phyloP scores from a whole-genome alignment of 2,888 invertebrate species.

The Polylopha cassiicola region DNA sequence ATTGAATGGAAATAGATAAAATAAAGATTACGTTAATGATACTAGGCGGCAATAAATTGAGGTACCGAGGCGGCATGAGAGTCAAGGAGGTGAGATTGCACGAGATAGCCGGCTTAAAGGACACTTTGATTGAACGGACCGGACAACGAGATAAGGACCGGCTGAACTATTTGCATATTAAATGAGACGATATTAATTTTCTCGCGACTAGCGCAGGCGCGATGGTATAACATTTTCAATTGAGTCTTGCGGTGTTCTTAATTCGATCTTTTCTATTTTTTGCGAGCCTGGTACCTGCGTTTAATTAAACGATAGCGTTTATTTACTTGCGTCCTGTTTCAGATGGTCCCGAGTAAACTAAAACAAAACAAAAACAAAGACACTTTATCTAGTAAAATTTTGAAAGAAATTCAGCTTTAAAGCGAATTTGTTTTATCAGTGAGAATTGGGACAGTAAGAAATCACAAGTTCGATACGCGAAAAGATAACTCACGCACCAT shows the following conservation, averaged over 20 bases:
- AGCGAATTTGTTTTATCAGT: slow-evolving; percentile 3
- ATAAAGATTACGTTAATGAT: slow-evolving; percentile 54
- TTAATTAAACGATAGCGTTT: too few species aligned
- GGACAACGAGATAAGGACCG: slow-evolving; percentile 65
- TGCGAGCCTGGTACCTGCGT: slow-evolving; percentile 27
- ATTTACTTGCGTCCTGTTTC: too few species aligned
- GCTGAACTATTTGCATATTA: slow-evolving; percentile 70
- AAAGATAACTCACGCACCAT: slow-evolving; percentile 10
- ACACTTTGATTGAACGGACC: slow-evolving; percentile 73
- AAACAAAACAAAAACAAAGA: too few species aligned
- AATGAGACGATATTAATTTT: slow-evolving; percentile 72
- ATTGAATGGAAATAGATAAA: slow-evolving; percentile 40
- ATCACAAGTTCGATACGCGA: slow-evolving; percentile 24
- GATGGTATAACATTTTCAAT: slow-evolving; percentile 22
- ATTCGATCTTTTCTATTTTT: slow-evolving; percentile 32
- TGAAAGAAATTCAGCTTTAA: slow-evolving; percentile 3
- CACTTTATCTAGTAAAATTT: slow-evolving; percentile 1
- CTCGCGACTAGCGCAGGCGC: slow-evolving; percentile 36
- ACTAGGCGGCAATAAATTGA: slow-evolving; percentile 55
- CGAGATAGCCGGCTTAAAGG: slow-evolving; percentile 64
- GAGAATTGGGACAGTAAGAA: slow-evolving; percentile 19
- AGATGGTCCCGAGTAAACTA: too few species aligned
- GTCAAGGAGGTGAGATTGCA: slow-evolving; percentile 53
- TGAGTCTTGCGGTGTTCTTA: slow-evolving; percentile 1
- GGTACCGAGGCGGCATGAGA: slow-evolving; percentile 57